A percentile compares a stretch with the other conserved stretches of the same genome.
phyloP scores from a whole-genome alignment of 2,113 vertebrate genomes.

The Amblyornis subalaris region DNA sequence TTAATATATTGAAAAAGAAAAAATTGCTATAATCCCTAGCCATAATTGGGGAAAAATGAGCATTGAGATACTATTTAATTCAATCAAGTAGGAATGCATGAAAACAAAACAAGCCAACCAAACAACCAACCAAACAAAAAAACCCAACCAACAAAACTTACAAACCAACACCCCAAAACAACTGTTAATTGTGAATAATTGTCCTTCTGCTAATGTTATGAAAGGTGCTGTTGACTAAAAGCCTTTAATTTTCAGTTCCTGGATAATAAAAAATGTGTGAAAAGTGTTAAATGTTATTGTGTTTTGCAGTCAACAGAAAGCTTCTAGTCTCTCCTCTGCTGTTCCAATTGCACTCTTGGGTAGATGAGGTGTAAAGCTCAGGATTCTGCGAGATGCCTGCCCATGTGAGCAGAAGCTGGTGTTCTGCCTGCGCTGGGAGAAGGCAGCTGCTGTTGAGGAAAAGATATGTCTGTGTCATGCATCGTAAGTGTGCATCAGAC shows the following conservation, averaged over 20 bases:
- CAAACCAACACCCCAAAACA: neutral
- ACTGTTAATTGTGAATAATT: conserved; percentile 8
- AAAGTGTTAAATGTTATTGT: neutral
- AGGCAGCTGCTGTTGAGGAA: neutral
- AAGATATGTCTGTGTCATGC: neutral
- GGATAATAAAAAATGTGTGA: neutral
- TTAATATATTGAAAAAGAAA: neutral
- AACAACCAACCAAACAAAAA: neutral
- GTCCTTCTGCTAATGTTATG: neutral
- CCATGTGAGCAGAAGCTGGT: rapidly evolving
- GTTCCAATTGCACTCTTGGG: neutral
- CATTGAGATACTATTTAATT: neutral
- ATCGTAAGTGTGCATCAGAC: rapidly evolving
- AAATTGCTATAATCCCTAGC: neutral
- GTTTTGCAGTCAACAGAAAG: neutral
- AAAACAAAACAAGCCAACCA: rapidly evolving
- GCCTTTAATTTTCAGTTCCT: neutral
- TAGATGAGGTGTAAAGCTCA: neutral
- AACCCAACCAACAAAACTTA: neutral
- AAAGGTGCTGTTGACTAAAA: neutral
- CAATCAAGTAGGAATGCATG: neutral
- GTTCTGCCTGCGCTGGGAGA: neutral
- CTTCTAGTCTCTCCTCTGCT: neutral
- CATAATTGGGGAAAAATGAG: neutral
- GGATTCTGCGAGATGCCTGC: neutral